Conservation (phyloP, 2,797 vertebrate species). For the Cygnus olor region DNA sequence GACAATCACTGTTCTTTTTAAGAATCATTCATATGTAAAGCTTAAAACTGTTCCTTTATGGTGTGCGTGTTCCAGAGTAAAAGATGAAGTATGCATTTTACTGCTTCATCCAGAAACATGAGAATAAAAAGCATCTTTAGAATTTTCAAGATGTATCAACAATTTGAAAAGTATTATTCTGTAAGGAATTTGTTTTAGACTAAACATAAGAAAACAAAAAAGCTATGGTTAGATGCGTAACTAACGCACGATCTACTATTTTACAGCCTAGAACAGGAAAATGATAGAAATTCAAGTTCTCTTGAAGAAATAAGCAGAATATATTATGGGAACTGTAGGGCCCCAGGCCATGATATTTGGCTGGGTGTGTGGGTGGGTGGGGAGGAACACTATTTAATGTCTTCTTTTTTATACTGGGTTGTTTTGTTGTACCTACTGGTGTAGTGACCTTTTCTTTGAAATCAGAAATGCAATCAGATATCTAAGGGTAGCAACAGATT, state of each 20-base stretch:
- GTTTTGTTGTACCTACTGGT: neutral
- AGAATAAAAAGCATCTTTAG: neutral
- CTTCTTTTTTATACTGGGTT: neutral
- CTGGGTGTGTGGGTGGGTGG: too few relatives aligned
- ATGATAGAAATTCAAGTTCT: neutral
- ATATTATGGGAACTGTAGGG: neutral
- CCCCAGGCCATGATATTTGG: neutral
- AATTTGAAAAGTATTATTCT: neutral
- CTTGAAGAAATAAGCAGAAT: neutral
- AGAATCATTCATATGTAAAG: neutral
- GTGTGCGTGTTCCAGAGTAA: neutral
- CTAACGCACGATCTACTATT: neutral
- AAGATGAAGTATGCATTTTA: neutral
- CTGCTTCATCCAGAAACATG: neutral
- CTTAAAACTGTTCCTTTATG: neutral
- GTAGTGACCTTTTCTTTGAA: neutral
- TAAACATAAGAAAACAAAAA: neutral
- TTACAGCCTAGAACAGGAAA: neutral
- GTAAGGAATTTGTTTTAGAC: neutral
- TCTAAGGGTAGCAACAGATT: neutral
- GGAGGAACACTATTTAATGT: neutral
- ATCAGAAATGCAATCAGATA: neutral
- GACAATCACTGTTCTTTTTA: neutral
- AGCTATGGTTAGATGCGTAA: neutral
- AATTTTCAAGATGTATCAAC: neutral